These are phyloP conservation scores for Mixornis gularis DNA, from an alignment of 2,113 vertebrate genomes.

Conservation along the genomic window DNA sequence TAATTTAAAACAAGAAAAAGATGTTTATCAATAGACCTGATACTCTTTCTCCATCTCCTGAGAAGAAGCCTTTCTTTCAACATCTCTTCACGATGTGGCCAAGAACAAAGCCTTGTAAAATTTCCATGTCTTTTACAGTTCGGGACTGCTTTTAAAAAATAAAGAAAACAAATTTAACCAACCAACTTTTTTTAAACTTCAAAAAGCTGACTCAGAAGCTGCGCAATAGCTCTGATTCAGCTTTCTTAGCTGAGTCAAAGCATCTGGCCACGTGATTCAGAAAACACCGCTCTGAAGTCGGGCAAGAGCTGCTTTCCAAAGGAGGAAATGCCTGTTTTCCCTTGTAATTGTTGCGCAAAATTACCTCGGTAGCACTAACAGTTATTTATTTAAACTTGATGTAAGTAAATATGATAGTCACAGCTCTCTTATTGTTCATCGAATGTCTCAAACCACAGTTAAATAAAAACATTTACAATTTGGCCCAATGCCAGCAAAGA, in stretches of 20 bases:
- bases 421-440: not conserved
- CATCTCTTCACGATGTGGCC: fast-evolving
- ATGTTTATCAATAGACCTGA: not conserved
- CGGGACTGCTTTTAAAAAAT: not conserved
- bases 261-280: slow-evolving; percentile 14
- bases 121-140: not conserved
- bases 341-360: not conserved
- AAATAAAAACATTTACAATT: slow-evolving; percentile 5
- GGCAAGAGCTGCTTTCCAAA: slow-evolving; percentile 16
- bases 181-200: not conserved
- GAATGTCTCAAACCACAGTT: not conserved
- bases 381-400: not conserved
- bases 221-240: slow-evolving; percentile 30
- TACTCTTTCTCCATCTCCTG: not conserved
- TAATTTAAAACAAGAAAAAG: not conserved
- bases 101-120: not conserved
- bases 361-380: not conserved
- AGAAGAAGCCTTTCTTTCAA: not conserved
- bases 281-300: not conserved
- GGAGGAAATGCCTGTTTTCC: slow-evolving; percentile 34
- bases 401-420: not conserved
- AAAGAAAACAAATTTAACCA: not conserved
- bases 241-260: slow-evolving; percentile 38
- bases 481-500: not conserved
- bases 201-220: slow-evolving; percentile 52